Base-by-base conservation (phyloP, 2,888 invertebrate genomes). In the Rhamnusium bicolor region DNA sequence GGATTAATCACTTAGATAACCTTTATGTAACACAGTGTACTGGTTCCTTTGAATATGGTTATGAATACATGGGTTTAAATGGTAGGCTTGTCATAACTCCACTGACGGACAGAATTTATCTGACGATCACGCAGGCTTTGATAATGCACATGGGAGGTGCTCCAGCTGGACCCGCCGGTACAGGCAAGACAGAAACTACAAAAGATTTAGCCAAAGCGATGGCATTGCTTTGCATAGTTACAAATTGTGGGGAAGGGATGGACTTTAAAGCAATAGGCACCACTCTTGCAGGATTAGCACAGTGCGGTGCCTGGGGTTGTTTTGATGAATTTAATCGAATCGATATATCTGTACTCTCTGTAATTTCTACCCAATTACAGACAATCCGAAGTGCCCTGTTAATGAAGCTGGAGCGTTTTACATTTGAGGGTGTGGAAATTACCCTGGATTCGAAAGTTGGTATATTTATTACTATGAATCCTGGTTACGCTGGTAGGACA, bases 261-360 rank as follows among this genome's bases (percentile, higher is more conserved):
- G 96, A 97, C 89, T 95, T 93, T 85, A 92, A 94, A 79, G 95
- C 97, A 1, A 93, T 96, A 61, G 93, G 93, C 5, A 92, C 92
- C 47, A 95, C 94, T 77, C 88, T 96, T 4, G 92, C 94, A 0
- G 93, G 96, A 0, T 89, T 96, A 63, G 94, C 94, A 68, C 95
- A 96, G 85, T 95, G 95, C 85, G 98, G 98, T 0, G 96, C 97
- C 1, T 98, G 98, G 98, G 98, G 97, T 1, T 98, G 97, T 86
- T 98, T 98, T 85, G 97, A 98, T 81, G 97, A 97, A 88, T 98
- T 98, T 89, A 97, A 98, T 88, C 90, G 97, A 40, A 97, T 98
- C 79, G 96, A 97, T 78, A 93, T 96, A 3, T 97, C 97, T 0
- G 97, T 97, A 58, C 89, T 98, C 18, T 97, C 97, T 14, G 97